phyloP scores from a whole-genome alignment of 2,888 invertebrate genomes.

The Drepana falcataria region DNA sequence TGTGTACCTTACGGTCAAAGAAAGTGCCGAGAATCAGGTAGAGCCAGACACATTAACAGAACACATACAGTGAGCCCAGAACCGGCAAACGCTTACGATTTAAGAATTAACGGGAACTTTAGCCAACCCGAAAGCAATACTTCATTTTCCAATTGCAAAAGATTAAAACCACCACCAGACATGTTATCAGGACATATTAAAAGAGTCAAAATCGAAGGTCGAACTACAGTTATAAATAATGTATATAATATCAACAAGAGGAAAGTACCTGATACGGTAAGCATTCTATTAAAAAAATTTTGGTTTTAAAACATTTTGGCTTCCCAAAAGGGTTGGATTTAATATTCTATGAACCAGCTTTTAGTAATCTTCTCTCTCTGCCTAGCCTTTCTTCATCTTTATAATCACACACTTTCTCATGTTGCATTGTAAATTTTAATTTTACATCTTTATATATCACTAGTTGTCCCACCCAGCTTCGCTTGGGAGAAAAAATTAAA shows the following conservation, averaged over 20 bases:
- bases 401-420: no score
- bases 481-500: no score
- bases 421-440: no score
- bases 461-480: no score
- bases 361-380: no score
- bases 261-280: slow-evolving; percentile 56
- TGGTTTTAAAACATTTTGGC: no score
- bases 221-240: slow-evolving; percentile 15
- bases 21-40: slow-evolving; percentile 58
- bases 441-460: no score
- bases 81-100: slow-evolving; percentile 3
- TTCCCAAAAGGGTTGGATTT: no score
- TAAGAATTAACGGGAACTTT: slow-evolving; percentile 23
- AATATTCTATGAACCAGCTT: no score
- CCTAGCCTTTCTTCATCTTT: no score
- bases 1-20: slow-evolving; percentile 71
- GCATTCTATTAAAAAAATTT: no score
- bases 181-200: slow-evolving; percentile 57
- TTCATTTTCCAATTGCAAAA: slow-evolving; percentile 28
- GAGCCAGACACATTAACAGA: slow-evolving; percentile 59
- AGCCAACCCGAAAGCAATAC: slow-evolving; percentile 23
- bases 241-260: slow-evolving; percentile 40
- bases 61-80: slow-evolving; percentile 48
- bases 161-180: slow-evolving; percentile 59
- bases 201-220: slow-evolving; percentile 55